Percentiles rank a stretch among this genome's conserved stretches.
phyloP scores from a whole-genome alignment of 2,113 vertebrate genomes.

The Mesoclemmys tuberculata region DNA sequence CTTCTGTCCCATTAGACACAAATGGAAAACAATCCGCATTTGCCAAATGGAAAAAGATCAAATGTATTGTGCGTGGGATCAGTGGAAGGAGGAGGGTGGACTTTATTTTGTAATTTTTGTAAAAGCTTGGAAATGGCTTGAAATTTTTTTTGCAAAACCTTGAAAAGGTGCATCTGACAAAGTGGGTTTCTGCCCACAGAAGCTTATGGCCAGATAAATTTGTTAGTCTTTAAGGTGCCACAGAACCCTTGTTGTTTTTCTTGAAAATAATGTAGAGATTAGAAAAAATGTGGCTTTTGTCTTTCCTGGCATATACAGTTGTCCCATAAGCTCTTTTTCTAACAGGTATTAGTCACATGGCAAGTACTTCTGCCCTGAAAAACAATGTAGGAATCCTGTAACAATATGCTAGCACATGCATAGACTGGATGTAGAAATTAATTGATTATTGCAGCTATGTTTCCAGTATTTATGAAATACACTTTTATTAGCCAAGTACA shows the following conservation, averaged over 20 bases:
- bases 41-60: neutral
- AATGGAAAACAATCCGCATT: neutral
- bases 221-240: too few species aligned
- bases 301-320: neutral
- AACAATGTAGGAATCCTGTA: neutral
- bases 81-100: neutral
- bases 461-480: neutral
- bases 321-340: neutral
- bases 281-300: neutral
- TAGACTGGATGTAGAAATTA: neutral
- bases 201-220: too few species aligned
- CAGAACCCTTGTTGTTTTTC: too few species aligned
- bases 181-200: too few species aligned
- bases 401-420: neutral
- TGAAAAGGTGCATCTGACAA: too few species aligned
- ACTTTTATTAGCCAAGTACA: neutral
- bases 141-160: too few species aligned
- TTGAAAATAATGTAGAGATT: neutral
- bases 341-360: neutral
- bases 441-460: neutral
- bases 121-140: neutral
- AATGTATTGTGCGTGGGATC: neutral
- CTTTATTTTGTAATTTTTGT: conserved; percentile 24
- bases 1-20: neutral
- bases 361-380: neutral